phyloP scores from a whole-genome alignment of 2,797 vertebrate genomes.

The Sebastes minor region DNA sequence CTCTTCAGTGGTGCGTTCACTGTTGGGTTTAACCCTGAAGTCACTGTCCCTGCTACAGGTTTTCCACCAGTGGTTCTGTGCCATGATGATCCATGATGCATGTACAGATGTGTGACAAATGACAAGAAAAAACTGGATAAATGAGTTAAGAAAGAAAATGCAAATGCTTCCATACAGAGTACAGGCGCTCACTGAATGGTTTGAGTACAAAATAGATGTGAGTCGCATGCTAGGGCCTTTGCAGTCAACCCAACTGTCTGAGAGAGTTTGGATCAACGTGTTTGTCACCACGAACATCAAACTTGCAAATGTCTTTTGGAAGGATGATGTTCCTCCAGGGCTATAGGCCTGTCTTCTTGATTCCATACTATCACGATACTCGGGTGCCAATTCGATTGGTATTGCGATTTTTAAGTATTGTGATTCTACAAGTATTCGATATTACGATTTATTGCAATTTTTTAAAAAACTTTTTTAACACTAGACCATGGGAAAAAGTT shows the following conservation, averaged over 20 bases:
- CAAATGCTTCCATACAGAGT: background rate
- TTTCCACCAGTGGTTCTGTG: background rate
- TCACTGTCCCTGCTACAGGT: background rate
- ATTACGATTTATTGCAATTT: too few relatives aligned
- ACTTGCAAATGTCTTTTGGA: background rate
- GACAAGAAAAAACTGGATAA: background rate
- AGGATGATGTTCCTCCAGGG: too few relatives aligned
- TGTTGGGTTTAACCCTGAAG: constrained; percentile 24
- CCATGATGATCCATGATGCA: background rate
- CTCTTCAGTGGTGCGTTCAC: constrained; percentile 16
- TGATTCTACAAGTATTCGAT: too few relatives aligned
- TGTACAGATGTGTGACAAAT: background rate
- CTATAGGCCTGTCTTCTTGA: too few relatives aligned
- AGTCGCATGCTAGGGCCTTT: background rate
- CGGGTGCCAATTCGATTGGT: too few relatives aligned
- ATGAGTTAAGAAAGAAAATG: background rate
- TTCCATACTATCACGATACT: too few relatives aligned
- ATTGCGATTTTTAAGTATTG: too few relatives aligned
- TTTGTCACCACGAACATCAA: too few relatives aligned
- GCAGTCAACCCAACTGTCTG: background rate
- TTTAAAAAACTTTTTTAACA: too few relatives aligned
- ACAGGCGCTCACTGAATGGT: background rate
- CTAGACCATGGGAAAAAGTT: too few relatives aligned
- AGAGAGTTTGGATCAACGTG: background rate
- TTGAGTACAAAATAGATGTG: background rate